Conservation (phyloP, 2,113 vertebrate species). For the Lates calcarifer region DNA sequence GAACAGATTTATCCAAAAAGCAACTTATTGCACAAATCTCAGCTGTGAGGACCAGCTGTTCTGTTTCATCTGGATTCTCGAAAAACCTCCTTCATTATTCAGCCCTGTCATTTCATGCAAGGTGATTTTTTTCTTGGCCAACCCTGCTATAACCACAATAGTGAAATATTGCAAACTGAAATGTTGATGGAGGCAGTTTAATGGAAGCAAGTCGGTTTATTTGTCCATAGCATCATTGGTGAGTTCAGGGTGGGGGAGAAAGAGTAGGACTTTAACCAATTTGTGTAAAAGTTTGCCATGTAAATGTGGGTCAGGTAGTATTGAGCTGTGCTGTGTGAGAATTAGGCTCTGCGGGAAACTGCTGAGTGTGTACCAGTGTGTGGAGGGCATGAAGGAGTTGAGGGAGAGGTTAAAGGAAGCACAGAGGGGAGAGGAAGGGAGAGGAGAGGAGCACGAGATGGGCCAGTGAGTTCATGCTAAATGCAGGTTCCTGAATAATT, state of each 20-base stretch:
- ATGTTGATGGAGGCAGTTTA: background rate
- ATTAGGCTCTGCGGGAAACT: conserved; percentile 31
- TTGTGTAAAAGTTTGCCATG: conserved; percentile 25
- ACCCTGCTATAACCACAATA: background rate
- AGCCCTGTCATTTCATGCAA: background rate
- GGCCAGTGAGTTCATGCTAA: conserved; percentile 69
- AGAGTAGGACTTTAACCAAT: background rate
- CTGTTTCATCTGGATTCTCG: conserved; percentile 28
- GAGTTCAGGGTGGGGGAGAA: background rate
- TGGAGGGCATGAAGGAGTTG: conserved; percentile 16
- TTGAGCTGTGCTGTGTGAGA: conserved; percentile 20
- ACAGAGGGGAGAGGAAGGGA: background rate
- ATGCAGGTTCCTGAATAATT: conserved; percentile 74
- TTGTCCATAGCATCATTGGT: background rate
- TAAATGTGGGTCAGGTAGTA: conserved; percentile 40
- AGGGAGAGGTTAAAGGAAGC: conserved; percentile 31
- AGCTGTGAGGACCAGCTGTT: conserved; percentile 48
- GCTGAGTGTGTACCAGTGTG: conserved; percentile 22
- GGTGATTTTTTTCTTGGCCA: background rate
- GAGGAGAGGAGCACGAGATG: conserved; percentile 22
- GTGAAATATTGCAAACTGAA: background rate
- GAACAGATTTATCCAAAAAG: conserved; percentile 14
- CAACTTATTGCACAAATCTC: conserved; percentile 14
- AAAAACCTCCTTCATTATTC: conserved; percentile 25
- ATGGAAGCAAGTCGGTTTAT: background rate